Percentiles rank a stretch among this genome's conserved stretches.
These are phyloP conservation scores for Smittia aterrima DNA, from an alignment of 2,888 invertebrate genomes.

Conservation along the genomic window DNA sequence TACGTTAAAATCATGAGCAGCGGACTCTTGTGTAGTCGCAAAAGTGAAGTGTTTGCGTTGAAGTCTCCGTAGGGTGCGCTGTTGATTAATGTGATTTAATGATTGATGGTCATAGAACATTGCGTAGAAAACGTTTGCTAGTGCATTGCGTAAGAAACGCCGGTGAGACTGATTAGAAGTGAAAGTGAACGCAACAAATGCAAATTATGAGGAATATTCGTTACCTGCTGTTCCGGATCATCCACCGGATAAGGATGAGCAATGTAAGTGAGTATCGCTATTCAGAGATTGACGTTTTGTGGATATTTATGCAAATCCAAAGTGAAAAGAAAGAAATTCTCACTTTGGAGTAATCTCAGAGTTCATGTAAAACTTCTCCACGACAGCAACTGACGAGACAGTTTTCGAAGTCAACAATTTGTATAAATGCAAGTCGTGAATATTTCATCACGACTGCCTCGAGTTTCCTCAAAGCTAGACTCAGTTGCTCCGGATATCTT, in stretches of 20 bases:
- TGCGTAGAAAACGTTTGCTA: neutral
- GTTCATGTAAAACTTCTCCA: too few relatives aligned
- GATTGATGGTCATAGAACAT: neutral
- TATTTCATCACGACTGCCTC: too few relatives aligned
- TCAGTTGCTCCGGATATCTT: too few relatives aligned
- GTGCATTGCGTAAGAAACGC: neutral
- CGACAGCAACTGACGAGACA: too few relatives aligned
- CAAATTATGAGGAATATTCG: neutral
- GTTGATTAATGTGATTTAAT: neutral
- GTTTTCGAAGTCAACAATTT: too few relatives aligned
- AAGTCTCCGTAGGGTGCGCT: neutral
- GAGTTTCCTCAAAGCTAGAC: too few relatives aligned
- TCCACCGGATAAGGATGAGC: neutral
- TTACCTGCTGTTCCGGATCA: neutral
- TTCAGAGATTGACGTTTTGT: neutral
- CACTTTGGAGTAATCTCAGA: too few relatives aligned
- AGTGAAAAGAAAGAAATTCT: too few relatives aligned
- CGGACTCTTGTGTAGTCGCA: neutral
- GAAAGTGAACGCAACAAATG: neutral
- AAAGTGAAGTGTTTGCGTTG: neutral
- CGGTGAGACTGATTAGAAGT: neutral
- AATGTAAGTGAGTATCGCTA: conserved; percentile 23
- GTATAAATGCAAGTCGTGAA: too few relatives aligned
- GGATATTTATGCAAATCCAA: too few relatives aligned
- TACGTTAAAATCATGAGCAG: neutral